phyloP scores from a whole-genome alignment of 1,140 invertebrate genomes.

The Apis dorsata region DNA sequence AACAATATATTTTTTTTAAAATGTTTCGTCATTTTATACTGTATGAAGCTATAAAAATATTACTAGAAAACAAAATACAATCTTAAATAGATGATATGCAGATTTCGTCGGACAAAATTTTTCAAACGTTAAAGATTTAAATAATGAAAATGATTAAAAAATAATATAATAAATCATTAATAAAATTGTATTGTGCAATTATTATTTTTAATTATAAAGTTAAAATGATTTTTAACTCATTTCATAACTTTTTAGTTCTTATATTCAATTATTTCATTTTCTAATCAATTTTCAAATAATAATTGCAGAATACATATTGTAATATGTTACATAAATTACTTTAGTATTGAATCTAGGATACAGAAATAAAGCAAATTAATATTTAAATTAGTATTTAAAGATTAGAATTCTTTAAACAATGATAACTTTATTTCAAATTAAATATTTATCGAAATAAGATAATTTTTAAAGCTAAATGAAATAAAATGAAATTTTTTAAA shows the following conservation, averaged over 20 bases:
- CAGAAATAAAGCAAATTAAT: background rate
- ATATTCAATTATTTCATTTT: too few species aligned
- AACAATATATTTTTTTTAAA: background rate
- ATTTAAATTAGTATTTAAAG: background rate
- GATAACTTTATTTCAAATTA: background rate
- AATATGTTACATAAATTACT: too few species aligned
- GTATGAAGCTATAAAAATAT: conserved; percentile 15
- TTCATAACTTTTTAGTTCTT: too few species aligned
- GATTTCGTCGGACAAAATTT: conserved; percentile 16
- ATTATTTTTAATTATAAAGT: too few species aligned
- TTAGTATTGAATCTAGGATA: background rate
- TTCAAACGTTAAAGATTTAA: background rate
- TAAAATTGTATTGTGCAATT: too few species aligned
- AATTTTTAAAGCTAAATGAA: background rate
- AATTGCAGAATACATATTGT: too few species aligned
- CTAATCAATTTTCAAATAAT: too few species aligned
- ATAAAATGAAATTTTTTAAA: background rate
- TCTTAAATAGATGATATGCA: conserved; percentile 6
- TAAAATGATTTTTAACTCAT: too few species aligned
- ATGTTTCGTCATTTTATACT: background rate
- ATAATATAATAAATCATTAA: too few species aligned
- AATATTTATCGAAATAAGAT: background rate
- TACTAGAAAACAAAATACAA: conserved; percentile 22
- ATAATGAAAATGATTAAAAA: background rate
- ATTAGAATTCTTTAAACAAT: background rate